Evolutionary conservation across 2,113 vertebrate species (phyloP), one percentile per base, ranked within the genome.

Genomic region (Colinus virginianus): DNA sequence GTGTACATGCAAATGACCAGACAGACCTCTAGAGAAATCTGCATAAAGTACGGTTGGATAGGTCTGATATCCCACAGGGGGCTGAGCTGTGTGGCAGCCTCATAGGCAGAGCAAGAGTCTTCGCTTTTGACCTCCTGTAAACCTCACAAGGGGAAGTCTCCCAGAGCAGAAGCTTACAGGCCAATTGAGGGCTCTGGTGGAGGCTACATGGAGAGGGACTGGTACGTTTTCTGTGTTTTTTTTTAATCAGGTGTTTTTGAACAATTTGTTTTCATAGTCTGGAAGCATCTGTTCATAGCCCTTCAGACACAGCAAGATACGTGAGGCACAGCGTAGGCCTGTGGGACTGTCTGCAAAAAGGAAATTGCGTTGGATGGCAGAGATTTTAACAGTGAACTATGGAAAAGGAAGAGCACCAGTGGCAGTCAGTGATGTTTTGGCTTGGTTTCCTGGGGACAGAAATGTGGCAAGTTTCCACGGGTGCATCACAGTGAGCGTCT

Each of bases 371-470:
- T 87, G 51, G 74, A 82, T 77, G 84, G 69, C 91, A 93, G 49
- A 74, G 40, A 28, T 86, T 93, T 91, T 56, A 77, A 85, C 78
- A 85, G 70, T 70, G 85, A 94, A 55, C 90, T 90, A 59, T 87
- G 86, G 78, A 67, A 91, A 93, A 95, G 61, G 93, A 93, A 70
- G 81, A 93, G 72, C 77, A 42, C 61, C 78, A 40, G 42, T 78
- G 69, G 25, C 36, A 70, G 51, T 34, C 79, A 92, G 63, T 4
- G 42, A 76, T 76, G 69, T 64, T 75, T 26, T 93, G 86, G 56
- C 2, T 2, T 62, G 34, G 75, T 83, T 89, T 93, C 46, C 70
- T 79, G 78, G 45, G 62, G 84, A 79, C 74, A 63, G 21, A 68
- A 78, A 42, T 1, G 0, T 78, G 81, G 53, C 88, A 67, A 12